These are phyloP conservation scores for Acleris cristana DNA, from an alignment of 2,888 invertebrate species.

Conservation along the genomic window DNA sequence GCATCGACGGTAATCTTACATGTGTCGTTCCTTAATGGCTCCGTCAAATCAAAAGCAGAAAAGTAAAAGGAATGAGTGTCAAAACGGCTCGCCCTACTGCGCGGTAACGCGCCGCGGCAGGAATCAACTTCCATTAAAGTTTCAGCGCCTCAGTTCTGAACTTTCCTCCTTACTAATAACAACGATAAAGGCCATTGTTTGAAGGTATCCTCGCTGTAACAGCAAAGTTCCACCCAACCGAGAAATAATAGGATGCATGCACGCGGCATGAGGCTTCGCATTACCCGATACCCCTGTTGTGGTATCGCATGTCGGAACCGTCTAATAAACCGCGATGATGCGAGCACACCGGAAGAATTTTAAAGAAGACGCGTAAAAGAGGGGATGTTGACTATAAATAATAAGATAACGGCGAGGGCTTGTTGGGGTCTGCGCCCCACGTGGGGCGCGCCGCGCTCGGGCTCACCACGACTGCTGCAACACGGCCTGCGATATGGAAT, in stretches of 20 bases:
- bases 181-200: not conserved
- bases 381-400: conserved; percentile 58
- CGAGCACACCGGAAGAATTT: conserved; percentile 24
- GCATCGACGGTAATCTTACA: not conserved
- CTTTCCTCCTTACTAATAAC: not conserved
- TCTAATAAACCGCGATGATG: conserved; percentile 29
- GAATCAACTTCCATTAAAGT: too few relatives aligned
- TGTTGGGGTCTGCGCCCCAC: conserved; percentile 38
- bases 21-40: not conserved
- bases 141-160: too few relatives aligned
- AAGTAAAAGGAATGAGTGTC: not conserved
- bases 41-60: not conserved
- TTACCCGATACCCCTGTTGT: conserved; percentile 6
- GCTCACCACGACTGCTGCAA: not conserved
- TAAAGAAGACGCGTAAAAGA: conserved; percentile 38
- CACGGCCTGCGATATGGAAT: not conserved
- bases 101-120: too few relatives aligned
- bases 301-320: conserved; percentile 20
- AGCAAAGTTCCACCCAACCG: not conserved
- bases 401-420: conserved; percentile 58
- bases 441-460: conserved; percentile 38
- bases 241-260: not conserved
- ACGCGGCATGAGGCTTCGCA: not conserved
- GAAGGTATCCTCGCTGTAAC: not conserved
- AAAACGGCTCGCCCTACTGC: too few relatives aligned